Conservation (phyloP, 2,797 vertebrate genomes). For the Pseudochirops cupreus region DNA sequence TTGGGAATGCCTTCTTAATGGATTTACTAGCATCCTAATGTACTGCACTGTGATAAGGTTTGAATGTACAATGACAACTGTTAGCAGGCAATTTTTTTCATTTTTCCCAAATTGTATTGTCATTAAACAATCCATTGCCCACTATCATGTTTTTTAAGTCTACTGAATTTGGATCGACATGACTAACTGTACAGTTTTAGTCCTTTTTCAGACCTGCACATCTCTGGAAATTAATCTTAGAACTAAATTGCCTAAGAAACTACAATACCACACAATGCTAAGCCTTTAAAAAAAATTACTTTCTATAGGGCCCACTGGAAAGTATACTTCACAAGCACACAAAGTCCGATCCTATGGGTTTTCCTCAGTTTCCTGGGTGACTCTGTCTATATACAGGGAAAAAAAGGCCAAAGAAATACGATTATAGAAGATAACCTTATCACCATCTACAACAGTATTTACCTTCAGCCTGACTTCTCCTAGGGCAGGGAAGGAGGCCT, state of each 20-base stretch:
- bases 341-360: constrained; percentile 12
- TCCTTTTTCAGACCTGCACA: neutral
- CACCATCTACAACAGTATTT: neutral
- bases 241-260: constrained; percentile 63
- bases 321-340: constrained; percentile 20
- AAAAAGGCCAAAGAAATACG: constrained; percentile 40
- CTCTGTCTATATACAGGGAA: constrained; percentile 31
- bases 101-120: constrained; percentile 75
- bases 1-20: constrained; percentile 63
- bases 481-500: constrained; percentile 23
- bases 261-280: neutral
- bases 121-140: constrained; percentile 77
- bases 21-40: constrained; percentile 22
- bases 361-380: neutral
- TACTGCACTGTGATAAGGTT: constrained; percentile 67
- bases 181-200: neutral
- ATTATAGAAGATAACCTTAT: constrained; percentile 48
- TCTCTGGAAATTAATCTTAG: constrained; percentile 51
- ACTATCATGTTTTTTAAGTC: constrained; percentile 58
- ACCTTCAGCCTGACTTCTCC: neutral
- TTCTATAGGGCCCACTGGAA: constrained; percentile 7
- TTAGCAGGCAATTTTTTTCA: constrained; percentile 71
- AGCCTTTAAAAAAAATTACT: neutral
- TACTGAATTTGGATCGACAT: constrained; percentile 5
- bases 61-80: constrained; percentile 74